Evolutionary conservation across 2,888 invertebrate genomes (phyloP).

Genomic region (Stratiomys singularior): DNA sequence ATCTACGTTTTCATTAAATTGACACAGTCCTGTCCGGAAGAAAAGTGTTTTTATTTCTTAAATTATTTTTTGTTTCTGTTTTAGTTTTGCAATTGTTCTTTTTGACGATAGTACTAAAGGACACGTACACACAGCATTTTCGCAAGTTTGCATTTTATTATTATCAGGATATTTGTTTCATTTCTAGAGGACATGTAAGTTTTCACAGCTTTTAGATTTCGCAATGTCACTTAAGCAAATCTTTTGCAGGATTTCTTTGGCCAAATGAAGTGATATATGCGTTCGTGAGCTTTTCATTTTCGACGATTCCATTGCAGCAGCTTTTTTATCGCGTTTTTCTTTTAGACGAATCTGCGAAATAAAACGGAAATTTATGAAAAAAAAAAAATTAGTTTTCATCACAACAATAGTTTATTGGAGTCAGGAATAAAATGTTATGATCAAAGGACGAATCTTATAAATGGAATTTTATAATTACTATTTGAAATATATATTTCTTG

Average conservation of each 20-base stretch:
- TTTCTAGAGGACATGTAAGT: conserved; percentile 80
- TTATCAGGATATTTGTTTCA: conserved; percentile 51
- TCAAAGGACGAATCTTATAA: no score
- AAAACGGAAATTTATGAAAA: background rate
- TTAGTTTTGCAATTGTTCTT: no score
- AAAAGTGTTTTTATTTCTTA: background rate
- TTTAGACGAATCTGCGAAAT: conserved; percentile 74
- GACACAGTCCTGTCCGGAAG: conserved; percentile 43
- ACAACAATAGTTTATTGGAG: no score
- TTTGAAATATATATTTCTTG: no score
- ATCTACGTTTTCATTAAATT: conserved; percentile 20
- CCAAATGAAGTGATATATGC: conserved; percentile 82
- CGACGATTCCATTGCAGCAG: conserved; percentile 71
- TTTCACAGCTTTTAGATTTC: conserved; percentile 88
- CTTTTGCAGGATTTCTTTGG: conserved; percentile 83
- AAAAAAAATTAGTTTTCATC: conserved; percentile 12
- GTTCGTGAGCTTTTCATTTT: conserved; percentile 84
- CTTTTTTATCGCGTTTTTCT: conserved; percentile 79
- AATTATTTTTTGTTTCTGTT: no score
- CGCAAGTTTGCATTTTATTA: conserved; percentile 12
- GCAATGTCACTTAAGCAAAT: conserved; percentile 86
- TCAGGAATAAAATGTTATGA: no score
- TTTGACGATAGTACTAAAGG: background rate
- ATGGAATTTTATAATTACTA: no score
- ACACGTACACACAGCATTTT: background rate